Percentiles rank a stretch among this genome's conserved stretches.
Evolutionary conservation across 2,797 vertebrate species (phyloP).

Genomic region (Cirrhinus mrigala): DNA sequence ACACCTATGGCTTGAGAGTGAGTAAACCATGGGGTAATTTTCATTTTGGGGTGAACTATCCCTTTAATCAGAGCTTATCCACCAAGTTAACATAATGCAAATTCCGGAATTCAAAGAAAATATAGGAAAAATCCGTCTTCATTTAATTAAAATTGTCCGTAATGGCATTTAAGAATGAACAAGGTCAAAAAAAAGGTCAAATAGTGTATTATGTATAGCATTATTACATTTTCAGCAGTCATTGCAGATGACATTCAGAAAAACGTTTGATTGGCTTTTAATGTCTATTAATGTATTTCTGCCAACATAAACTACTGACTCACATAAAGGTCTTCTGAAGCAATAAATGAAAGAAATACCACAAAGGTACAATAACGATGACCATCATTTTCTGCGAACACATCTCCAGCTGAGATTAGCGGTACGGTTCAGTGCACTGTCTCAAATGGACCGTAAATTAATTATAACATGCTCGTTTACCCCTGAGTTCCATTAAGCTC

Average conservation of each 20-base stretch:
- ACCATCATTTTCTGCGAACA: slow-evolving; percentile 4
- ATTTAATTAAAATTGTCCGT: neutral
- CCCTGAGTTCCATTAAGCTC: slow-evolving; percentile 3
- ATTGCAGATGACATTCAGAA: slow-evolving; percentile 10
- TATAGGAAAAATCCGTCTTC: neutral
- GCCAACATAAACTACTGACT: neutral
- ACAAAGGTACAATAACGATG: neutral
- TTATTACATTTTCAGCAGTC: neutral
- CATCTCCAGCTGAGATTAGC: neutral
- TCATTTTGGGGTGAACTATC: no score
- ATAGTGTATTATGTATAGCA: neutral
- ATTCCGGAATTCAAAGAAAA: neutral
- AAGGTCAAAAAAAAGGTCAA: slow-evolving; percentile 19
- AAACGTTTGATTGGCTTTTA: slow-evolving; percentile 18
- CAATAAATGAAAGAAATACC: neutral
- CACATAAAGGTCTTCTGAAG: neutral
- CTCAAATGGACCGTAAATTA: slow-evolving; percentile 22
- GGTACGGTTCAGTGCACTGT: neutral
- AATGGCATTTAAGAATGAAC: neutral
- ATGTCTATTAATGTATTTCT: slow-evolving; percentile 18
- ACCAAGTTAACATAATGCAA: neutral
- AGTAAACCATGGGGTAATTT: no score
- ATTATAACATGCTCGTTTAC: neutral
- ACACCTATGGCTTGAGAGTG: no score
- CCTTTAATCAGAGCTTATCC: no score